A percentile compares a stretch with the other conserved stretches of the same genome.
Evolutionary conservation across 2,888 invertebrate species (phyloP).

Genomic region (Ochropleura plecta): DNA sequence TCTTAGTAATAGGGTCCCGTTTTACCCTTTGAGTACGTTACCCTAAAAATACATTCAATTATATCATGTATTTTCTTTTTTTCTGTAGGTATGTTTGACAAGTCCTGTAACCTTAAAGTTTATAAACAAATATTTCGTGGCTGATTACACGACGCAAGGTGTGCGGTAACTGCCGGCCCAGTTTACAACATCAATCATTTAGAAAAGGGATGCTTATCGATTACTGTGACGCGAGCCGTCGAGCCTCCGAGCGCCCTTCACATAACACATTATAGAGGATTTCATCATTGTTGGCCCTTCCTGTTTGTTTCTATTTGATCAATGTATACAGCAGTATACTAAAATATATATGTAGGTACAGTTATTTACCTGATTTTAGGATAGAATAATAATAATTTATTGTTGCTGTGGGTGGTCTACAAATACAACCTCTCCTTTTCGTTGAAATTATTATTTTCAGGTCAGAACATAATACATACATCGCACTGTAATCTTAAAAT

Average conservation of each 20-base stretch:
- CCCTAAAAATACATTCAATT: too few relatives aligned
- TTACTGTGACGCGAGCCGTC: slow-evolving; percentile 33
- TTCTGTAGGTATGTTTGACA: background rate
- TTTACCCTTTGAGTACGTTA: too few relatives aligned
- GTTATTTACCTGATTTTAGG: background rate
- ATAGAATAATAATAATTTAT: too few relatives aligned
- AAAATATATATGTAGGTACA: background rate
- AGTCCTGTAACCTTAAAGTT: background rate
- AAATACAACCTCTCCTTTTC: too few relatives aligned
- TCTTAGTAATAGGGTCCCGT: too few relatives aligned
- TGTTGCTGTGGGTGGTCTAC: too few relatives aligned
- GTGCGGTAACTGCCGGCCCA: slow-evolving; percentile 36
- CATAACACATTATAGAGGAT: slow-evolving; percentile 30
- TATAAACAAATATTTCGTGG: slow-evolving; percentile 19
- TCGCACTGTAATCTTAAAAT: background rate
- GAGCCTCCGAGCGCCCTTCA: slow-evolving; percentile 11
- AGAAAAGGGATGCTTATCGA: slow-evolving; percentile 57
- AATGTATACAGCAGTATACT: background rate
- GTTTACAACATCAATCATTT: slow-evolving; percentile 59
- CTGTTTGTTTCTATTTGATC: slow-evolving; percentile 32
- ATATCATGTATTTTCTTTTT: background rate
- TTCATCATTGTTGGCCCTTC: slow-evolving; percentile 25
- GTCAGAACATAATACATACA: background rate
- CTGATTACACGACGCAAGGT: slow-evolving; percentile 34
- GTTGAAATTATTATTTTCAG: background rate